Evolutionary conservation across 2,797 vertebrate species (phyloP).

Genomic region (Nannoperca australis): DNA sequence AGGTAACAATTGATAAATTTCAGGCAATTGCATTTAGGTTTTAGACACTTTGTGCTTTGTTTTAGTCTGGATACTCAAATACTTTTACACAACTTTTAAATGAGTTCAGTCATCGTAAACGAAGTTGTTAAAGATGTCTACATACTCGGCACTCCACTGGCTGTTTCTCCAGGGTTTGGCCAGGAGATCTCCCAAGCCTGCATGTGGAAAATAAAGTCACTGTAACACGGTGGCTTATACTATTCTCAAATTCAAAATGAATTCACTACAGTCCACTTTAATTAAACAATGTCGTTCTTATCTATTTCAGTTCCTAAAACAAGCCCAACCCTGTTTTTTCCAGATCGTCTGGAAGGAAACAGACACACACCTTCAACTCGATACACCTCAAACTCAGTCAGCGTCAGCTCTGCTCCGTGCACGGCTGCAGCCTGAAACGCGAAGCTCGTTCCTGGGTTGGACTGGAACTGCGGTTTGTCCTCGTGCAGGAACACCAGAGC

Average conservation of each 20-base stretch:
- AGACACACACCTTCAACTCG: constrained; percentile 71
- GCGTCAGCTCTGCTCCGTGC: constrained; percentile 55
- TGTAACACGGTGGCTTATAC: neutral
- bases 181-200: constrained; percentile 65
- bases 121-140: neutral
- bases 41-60: neutral
- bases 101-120: neutral
- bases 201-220: constrained; percentile 3
- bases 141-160: constrained; percentile 69
- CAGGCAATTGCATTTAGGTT: neutral
- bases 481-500: constrained; percentile 60
- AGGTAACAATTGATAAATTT: neutral
- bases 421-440: constrained; percentile 51
- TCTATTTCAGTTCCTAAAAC: no score
- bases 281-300: neutral
- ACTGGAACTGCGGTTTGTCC: neutral
- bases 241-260: neutral
- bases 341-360: no score
- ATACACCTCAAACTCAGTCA: constrained; percentile 76
- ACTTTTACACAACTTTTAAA: neutral
- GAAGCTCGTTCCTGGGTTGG: constrained; percentile 44
- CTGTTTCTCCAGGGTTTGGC: constrained; percentile 77
- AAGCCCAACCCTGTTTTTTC: no score
- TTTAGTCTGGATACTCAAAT: neutral
- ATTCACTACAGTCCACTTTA: neutral